Percentiles rank a stretch among this genome's conserved stretches.
phyloP scores from a whole-genome alignment of 1,140 invertebrate species.

The Pygmarrhopalites habei region DNA sequence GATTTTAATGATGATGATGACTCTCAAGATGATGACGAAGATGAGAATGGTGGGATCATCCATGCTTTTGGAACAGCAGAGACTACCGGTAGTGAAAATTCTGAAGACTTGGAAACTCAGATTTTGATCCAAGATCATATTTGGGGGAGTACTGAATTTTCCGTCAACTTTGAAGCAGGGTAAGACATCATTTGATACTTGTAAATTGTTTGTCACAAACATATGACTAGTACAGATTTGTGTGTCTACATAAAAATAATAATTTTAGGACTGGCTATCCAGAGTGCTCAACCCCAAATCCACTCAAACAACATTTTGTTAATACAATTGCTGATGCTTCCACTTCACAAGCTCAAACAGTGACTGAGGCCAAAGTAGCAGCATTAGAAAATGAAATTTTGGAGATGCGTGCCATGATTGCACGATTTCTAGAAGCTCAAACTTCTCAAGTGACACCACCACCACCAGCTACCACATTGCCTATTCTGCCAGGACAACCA shows the following conservation, averaged over 20 bases:
- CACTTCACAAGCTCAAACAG: neutral
- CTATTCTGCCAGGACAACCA: too few species aligned
- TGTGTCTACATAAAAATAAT: too few species aligned
- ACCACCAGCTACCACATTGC: neutral
- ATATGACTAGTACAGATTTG: too few species aligned
- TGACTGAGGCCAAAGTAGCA: conserved; percentile 7
- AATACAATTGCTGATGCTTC: neutral
- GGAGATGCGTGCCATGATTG: conserved; percentile 9
- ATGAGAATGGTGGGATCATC: neutral
- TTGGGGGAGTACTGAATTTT: neutral
- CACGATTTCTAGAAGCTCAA: neutral
- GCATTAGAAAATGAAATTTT: conserved; percentile 1
- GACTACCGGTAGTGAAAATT: neutral
- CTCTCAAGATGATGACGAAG: neutral
- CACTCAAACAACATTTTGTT: neutral
- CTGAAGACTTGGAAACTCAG: neutral
- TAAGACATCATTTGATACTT: too few species aligned
- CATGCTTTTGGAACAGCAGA: neutral
- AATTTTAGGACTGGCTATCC: too few species aligned
- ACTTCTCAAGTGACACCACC: neutral
- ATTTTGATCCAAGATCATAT: neutral
- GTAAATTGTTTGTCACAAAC: too few species aligned
- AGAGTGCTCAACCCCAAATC: conserved; percentile 14
- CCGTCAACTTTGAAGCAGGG: neutral
- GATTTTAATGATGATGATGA: too few species aligned